Conservation (phyloP, 2,888 invertebrate genomes). For the Apamea anceps region DNA sequence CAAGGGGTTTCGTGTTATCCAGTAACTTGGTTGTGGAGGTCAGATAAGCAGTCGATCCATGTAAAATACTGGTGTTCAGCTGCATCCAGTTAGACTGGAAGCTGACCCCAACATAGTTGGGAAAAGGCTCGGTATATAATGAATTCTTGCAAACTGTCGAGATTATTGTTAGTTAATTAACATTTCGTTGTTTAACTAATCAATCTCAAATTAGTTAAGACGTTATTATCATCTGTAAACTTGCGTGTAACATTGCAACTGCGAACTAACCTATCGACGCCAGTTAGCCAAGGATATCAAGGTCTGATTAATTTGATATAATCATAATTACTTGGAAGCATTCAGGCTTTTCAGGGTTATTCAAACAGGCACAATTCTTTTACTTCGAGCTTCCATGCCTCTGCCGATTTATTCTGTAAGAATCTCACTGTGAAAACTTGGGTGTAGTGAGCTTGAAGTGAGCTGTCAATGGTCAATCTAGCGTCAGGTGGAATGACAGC, state of each 20-base stretch:
- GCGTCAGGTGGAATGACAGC: too few species aligned
- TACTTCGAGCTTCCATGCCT: background rate
- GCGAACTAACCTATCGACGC: slow-evolving; percentile 12
- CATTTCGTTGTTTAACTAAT: background rate
- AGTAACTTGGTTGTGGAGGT: too few species aligned
- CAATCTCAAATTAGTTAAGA: background rate
- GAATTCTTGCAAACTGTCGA: background rate
- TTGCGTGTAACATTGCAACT: slow-evolving; percentile 30
- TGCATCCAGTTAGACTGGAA: background rate
- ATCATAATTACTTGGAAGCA: slow-evolving; percentile 11
- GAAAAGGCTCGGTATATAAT: background rate
- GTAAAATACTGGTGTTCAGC: too few species aligned
- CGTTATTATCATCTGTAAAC: slow-evolving; percentile 11
- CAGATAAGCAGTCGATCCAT: too few species aligned
- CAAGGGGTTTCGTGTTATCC: too few species aligned
- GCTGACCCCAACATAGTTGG: background rate
- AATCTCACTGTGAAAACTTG: too few species aligned
- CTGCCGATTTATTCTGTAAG: too few species aligned
- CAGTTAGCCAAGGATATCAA: slow-evolving; percentile 28
- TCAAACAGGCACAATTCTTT: background rate
- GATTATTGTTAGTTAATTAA: background rate
- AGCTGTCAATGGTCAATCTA: too few species aligned
- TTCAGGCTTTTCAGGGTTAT: slow-evolving; percentile 7
- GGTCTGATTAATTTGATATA: slow-evolving; percentile 30
- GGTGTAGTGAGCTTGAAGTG: too few species aligned